These are phyloP conservation scores for Ophiodon elongatus DNA, from an alignment of 2,113 vertebrate species.

Conservation along the genomic window DNA sequence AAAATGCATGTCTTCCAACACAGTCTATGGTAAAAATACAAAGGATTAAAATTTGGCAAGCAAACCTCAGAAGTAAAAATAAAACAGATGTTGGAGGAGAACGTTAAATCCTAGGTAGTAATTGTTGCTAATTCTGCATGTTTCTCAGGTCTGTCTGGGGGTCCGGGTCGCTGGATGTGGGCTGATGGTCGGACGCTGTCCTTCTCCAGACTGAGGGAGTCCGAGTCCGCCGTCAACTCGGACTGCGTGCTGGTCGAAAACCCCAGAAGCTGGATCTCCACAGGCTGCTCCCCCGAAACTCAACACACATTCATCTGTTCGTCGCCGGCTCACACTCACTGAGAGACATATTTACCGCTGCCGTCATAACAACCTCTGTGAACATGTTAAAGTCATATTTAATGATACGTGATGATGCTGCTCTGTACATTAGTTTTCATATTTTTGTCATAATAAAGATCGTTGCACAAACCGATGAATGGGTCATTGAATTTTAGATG, in stretches of 20 bases:
- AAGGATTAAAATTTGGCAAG: no score
- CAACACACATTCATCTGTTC: constrained; percentile 80
- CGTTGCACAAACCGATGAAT: neutral
- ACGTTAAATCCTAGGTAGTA: neutral
- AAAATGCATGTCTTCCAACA: no score
- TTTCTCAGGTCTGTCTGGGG: constrained; percentile 70
- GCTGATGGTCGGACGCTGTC: constrained; percentile 29
- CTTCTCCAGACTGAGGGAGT: constrained; percentile 65
- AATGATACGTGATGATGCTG: constrained; percentile 35
- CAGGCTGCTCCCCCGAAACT: constrained; percentile 57
- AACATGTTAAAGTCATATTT: constrained; percentile 19
- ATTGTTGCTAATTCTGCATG: neutral
- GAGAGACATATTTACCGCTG: constrained; percentile 18
- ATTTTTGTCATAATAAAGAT: constrained; percentile 50
- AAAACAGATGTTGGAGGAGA: neutral
- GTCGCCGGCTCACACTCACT: constrained; percentile 51
- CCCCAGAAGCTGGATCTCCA: constrained; percentile 68
- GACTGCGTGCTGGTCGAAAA: constrained; percentile 80
- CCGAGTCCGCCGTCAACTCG: neutral
- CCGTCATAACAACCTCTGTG: neutral
- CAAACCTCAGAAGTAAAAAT: neutral
- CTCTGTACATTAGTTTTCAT: constrained; percentile 47
- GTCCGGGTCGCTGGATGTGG: constrained; percentile 45
- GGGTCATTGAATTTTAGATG: neutral
- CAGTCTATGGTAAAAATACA: no score